These are phyloP conservation scores for Nesogale talazaci DNA, from an alignment of 2,113 vertebrate species.

Conservation along the genomic window DNA sequence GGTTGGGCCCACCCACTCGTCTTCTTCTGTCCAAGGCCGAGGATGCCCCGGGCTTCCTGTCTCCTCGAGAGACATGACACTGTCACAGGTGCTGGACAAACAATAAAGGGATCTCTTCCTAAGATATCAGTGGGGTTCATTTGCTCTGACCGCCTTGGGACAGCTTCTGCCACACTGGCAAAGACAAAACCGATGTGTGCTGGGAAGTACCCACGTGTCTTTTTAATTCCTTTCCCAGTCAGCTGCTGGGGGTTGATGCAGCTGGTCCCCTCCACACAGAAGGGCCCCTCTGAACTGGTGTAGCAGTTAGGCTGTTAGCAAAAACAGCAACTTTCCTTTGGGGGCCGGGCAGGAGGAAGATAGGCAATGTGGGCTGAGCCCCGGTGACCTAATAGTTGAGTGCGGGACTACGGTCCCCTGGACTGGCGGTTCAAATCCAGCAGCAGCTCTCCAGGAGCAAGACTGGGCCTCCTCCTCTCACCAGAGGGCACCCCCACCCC, in stretches of 20 bases:
- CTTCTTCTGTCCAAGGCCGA: slow-evolving; percentile 53
- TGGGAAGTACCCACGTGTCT: background rate
- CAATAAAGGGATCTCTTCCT: slow-evolving; percentile 72
- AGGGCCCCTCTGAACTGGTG: background rate
- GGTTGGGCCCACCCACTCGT: slow-evolving; percentile 17
- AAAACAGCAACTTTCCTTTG: background rate
- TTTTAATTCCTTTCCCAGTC: slow-evolving; percentile 16
- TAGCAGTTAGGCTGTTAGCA: background rate
- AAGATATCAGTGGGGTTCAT: slow-evolving; percentile 19
- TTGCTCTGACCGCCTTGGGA: background rate
- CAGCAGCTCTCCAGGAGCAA: too few species aligned
- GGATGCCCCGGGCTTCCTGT: slow-evolving; percentile 41
- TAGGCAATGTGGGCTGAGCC: too few species aligned
- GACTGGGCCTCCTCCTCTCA: too few species aligned
- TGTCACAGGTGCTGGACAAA: slow-evolving; percentile 63
- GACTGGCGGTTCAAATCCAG: too few species aligned
- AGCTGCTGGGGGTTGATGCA: background rate
- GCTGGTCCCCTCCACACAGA: background rate
- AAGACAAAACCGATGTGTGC: slow-evolving; percentile 9
- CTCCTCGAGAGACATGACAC: slow-evolving; percentile 58
- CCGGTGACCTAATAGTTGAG: too few species aligned
- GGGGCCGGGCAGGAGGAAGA: too few species aligned
- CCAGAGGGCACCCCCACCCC: too few species aligned
- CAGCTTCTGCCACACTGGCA: background rate
- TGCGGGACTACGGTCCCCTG: too few species aligned